Evolutionary conservation across 2,888 invertebrate species (phyloP).

Genomic region (Ochropacha duplaris): DNA sequence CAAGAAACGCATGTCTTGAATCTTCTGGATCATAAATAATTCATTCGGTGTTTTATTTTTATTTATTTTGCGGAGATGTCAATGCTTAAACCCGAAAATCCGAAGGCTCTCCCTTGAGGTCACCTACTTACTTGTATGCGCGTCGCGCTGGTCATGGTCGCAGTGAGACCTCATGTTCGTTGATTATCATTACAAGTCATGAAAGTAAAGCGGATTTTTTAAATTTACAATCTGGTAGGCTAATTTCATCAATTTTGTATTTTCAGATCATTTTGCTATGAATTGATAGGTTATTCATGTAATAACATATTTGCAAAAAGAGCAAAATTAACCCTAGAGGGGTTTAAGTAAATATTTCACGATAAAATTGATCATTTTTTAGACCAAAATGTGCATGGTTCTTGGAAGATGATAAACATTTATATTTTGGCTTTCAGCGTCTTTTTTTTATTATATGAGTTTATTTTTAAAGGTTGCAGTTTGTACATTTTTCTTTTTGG

Average conservation of each 20-base stretch:
- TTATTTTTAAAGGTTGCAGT: neutral
- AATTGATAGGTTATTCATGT: too few species aligned
- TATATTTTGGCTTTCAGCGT: too few species aligned
- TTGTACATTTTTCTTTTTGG: neutral
- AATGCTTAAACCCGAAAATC: slow-evolving; percentile 65
- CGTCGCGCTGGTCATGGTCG: slow-evolving; percentile 66
- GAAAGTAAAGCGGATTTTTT: slow-evolving; percentile 3
- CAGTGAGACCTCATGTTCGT: slow-evolving; percentile 62
- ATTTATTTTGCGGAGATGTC: slow-evolving; percentile 54
- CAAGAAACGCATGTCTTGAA: neutral
- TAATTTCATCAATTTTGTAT: too few species aligned
- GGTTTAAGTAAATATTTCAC: neutral
- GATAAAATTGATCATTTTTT: too few species aligned
- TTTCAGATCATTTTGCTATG: too few species aligned
- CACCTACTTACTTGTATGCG: slow-evolving; percentile 72
- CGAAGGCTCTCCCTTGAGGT: slow-evolving; percentile 70
- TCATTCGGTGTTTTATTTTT: slow-evolving; percentile 10
- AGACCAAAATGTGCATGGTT: too few species aligned
- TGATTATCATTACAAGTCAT: slow-evolving; percentile 12
- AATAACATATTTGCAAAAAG: too few species aligned
- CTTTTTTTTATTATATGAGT: too few species aligned
- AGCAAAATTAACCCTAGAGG: too few species aligned
- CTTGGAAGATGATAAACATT: too few species aligned
- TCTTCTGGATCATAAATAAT: slow-evolving; percentile 6
- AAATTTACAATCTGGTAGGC: neutral